phyloP scores from a whole-genome alignment of 2,797 vertebrate genomes.

The Perodicticus potto region DNA sequence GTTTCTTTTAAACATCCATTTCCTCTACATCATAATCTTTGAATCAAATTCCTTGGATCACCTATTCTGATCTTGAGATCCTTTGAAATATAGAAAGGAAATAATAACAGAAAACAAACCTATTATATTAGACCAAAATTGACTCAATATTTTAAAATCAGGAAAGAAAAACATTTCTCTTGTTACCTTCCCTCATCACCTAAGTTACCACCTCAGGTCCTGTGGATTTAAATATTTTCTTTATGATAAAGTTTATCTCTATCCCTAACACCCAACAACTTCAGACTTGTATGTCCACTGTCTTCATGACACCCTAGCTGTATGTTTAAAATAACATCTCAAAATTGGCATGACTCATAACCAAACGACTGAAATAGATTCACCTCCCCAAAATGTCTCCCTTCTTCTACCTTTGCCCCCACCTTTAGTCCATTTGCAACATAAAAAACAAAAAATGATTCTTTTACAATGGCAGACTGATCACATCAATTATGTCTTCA shows the following conservation, averaged over 20 bases:
- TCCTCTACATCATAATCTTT: neutral
- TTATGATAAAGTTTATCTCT: neutral
- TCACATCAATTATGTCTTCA: neutral
- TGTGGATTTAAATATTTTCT: neutral
- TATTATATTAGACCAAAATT: neutral
- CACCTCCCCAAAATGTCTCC: neutral
- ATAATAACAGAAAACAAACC: neutral
- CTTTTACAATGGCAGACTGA: neutral
- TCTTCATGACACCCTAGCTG: neutral
- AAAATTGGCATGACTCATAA: neutral
- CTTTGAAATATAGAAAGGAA: neutral
- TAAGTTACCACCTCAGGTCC: neutral
- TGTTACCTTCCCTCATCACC: neutral
- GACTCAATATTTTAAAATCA: neutral
- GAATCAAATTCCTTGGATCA: neutral
- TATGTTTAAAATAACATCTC: neutral
- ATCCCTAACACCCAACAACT: neutral
- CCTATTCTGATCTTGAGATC: neutral
- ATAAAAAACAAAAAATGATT: neutral
- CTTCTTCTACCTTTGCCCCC: neutral
- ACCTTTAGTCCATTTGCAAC: neutral
- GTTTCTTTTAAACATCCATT: neutral
- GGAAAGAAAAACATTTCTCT: neutral
- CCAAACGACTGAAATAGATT: neutral
- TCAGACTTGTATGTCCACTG: neutral